Evolutionary conservation across 2,797 vertebrate species (phyloP).

Genomic region (Myioborus miniatus): DNA sequence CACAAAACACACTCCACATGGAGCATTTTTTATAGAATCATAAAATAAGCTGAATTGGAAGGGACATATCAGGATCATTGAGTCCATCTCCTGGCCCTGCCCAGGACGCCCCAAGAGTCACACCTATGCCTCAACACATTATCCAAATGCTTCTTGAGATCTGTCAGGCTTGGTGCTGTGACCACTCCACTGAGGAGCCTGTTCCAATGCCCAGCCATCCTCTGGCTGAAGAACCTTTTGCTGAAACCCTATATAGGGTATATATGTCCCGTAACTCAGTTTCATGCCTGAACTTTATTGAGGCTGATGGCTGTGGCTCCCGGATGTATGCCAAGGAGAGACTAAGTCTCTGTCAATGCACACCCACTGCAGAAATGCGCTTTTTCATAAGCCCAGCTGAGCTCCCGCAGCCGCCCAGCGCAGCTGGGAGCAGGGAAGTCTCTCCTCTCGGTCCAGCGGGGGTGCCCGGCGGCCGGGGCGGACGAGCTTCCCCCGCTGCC

Average conservation of each 20-base stretch:
- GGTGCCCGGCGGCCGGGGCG: not conserved
- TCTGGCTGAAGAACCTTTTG: not conserved
- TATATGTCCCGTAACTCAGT: too few relatives aligned
- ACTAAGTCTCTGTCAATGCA: fast-evolving
- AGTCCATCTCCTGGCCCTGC: not conserved
- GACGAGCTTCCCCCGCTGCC: not conserved
- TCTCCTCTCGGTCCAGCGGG: not conserved
- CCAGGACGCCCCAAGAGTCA: not conserved
- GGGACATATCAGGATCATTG: not conserved
- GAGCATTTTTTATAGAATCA: not conserved
- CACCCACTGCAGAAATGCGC: fast-evolving
- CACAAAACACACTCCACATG: fast-evolving
- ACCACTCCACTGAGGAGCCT: too few relatives aligned
- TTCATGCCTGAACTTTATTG: not conserved
- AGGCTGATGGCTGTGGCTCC: not conserved
- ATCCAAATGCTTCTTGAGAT: not conserved
- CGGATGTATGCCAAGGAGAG: fast-evolving
- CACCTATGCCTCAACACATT: fast-evolving
- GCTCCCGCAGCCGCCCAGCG: fast-evolving
- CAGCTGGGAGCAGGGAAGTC: fast-evolving
- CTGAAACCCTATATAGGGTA: not conserved
- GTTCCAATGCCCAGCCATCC: not conserved
- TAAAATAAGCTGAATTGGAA: not conserved
- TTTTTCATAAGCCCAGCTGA: not conserved
- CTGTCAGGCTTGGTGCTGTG: not conserved